Evolutionary conservation across 2,797 vertebrate genomes (phyloP).

Genomic region (Alauda arvensis): DNA sequence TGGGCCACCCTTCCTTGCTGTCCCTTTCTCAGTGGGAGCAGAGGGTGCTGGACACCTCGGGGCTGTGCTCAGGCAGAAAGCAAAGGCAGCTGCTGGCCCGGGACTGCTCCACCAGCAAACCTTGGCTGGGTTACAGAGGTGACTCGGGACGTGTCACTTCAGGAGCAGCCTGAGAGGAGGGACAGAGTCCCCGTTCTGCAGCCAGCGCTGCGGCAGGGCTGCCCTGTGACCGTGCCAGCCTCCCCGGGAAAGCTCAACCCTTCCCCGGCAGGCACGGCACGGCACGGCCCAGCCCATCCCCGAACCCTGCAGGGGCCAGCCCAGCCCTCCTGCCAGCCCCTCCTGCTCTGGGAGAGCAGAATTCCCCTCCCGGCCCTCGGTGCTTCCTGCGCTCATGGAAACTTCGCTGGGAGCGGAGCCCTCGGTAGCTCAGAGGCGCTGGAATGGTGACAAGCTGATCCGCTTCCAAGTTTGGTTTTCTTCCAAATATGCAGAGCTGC

Average conservation of each 20-base stretch:
- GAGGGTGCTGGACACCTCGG: rapidly evolving
- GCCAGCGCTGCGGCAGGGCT: neutral
- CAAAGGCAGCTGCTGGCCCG: neutral
- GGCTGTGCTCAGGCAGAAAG: neutral
- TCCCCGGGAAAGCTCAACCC: neutral
- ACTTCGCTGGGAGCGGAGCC: neutral
- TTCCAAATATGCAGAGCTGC: slow-evolving; percentile 42
- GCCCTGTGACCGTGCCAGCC: neutral
- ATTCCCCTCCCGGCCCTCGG: neutral
- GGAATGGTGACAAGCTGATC: neutral
- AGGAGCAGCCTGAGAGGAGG: neutral
- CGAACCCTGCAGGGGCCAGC: rapidly evolving
- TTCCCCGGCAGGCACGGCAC: rapidly evolving
- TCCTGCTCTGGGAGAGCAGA: neutral
- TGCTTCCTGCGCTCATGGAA: slow-evolving; percentile 14
- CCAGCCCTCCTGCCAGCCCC: neutral
- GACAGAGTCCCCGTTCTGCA: neutral
- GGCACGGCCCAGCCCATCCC: rapidly evolving
- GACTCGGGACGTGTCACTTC: rapidly evolving
- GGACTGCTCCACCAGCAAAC: neutral
- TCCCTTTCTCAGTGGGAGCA: neutral
- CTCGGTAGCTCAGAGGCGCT: neutral
- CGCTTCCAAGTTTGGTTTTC: neutral
- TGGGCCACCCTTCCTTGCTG: neutral
- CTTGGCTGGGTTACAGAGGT: neutral